Conservation (phyloP, 2,888 invertebrate species). For the Linnaemya tessellans region DNA sequence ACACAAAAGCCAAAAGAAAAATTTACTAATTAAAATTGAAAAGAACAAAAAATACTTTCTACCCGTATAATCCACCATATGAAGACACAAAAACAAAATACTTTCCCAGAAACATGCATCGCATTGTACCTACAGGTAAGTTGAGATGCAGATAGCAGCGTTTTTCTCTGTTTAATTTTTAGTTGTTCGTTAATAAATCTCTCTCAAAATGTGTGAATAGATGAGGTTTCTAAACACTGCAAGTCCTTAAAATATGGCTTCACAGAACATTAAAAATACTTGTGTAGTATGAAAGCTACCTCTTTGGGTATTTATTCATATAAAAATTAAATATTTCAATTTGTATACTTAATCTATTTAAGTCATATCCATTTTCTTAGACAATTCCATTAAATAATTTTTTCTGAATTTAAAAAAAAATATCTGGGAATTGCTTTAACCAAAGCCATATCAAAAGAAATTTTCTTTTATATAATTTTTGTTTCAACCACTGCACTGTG, state of each 20-base stretch:
- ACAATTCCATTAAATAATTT: too few relatives aligned
- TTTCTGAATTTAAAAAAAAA: background rate
- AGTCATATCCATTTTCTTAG: too few relatives aligned
- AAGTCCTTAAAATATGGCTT: background rate
- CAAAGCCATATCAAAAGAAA: too few relatives aligned
- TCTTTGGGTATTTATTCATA: too few relatives aligned
- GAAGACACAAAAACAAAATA: slow-evolving; percentile 26
- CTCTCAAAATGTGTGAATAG: slow-evolving; percentile 50
- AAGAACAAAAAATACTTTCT: slow-evolving; percentile 42
- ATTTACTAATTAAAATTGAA: slow-evolving; percentile 69
- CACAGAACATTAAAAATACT: background rate
- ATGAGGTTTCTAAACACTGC: slow-evolving; percentile 33
- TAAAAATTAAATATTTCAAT: too few relatives aligned
- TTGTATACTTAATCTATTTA: too few relatives aligned
- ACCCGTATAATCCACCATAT: slow-evolving; percentile 18
- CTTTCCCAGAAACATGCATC: slow-evolving; percentile 48
- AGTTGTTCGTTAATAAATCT: slow-evolving; percentile 69
- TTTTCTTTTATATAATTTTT: too few relatives aligned
- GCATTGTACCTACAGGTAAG: slow-evolving; percentile 43
- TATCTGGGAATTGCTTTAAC: too few relatives aligned
- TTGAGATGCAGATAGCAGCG: background rate
- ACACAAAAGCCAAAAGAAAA: slow-evolving; percentile 57
- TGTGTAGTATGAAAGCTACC: background rate
- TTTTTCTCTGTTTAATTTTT: slow-evolving; percentile 44
- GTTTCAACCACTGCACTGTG: too few relatives aligned